Evolutionary conservation across 2,888 invertebrate genomes (phyloP), one percentile per base, ranked within the genome.

Genomic region (Drosophila koepferae): DNA sequence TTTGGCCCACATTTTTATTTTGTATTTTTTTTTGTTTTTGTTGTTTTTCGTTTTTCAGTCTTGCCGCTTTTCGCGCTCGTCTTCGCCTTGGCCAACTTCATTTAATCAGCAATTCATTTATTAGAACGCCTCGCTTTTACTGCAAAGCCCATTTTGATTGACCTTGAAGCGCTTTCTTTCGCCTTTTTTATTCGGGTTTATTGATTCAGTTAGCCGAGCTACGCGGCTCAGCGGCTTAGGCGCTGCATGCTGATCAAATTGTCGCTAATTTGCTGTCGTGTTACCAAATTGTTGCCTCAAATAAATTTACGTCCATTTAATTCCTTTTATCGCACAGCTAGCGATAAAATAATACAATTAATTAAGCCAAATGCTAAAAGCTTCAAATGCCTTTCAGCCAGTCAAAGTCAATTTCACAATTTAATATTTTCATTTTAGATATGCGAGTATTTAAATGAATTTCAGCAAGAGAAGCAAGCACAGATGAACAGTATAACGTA

Each of bases 101-200:
- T 87, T 87, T 81, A 84, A 81, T 81, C 90, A 85, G 80, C 75
- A 73, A 84, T 89, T 86, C 72, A 84, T 84, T 89, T 89, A 78
- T 81, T 78, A 74, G 75, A 86, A 77, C 68, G 84, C 40, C 69
- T 58, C 66, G 53, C 48, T 43, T 16, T 58, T 16, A 61, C 36
- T 51, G 28, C 34, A 46, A 56, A 53, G 64, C 56, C 67, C 20
- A 53, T 46, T 66, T 64, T 56, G 55, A 66, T 63, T 71, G 70
- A 60, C 87, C 74, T 69, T 70, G 63, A 53, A 55, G 62, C 62
- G 38, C 67, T 72, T 75, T 60, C 58, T 54, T 69, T 71, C 43
- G 69, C 41, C 69, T 69, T 73, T 73, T 61, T 38, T 53, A 63
- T 69, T 65, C 8, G 28, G 62, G 51, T 53, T 74, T 79, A 85